Evolutionary conservation across 2,797 vertebrate species (phyloP), one percentile per base, ranked within the genome.

Genomic region (Corythornis leucogaster): DNA sequence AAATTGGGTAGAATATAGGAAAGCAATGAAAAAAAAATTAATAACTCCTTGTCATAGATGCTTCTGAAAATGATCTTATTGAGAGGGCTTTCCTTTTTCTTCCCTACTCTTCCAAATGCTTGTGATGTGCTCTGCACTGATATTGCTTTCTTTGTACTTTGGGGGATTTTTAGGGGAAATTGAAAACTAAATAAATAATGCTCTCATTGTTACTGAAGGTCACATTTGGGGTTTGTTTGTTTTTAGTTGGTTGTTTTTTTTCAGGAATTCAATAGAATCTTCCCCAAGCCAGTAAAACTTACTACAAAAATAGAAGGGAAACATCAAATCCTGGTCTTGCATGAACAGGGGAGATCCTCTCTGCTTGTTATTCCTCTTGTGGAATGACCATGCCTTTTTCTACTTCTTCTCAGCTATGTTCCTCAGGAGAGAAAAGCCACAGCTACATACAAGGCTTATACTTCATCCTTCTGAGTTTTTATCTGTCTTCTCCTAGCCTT

Each of bases 161-260:
- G 33, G 11, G 19, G 30, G 35, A 73, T 50, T 68, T 89, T 30
- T 26, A 35, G 25, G 24, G 17, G 16, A 66, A 88, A 79, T 12
- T 30, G 30, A 53, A 79, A 88, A 59, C 85, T 38, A 91, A 91
- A 87, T 81, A 79, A 88, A 92, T 85, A 74, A 57, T 50, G 30
- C 2, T 45, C 16, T 74, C 46, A 80, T 68, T 85, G 62, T 88
- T 76, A 43, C 43, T 80, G 70, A 63, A 67, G 43, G 67, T 89
- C 19, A 64, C 9, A 18, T 73, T 90, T 84, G 87, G 7, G 77
- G 45, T 50, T 83, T 79, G 19, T 82, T 90, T 8, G 73, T 40
- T 43, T 83, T 81, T 6, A 17, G 25, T 83, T 75, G 38, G 38
- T 40, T 40, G 38, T 3, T n/a, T 50, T 68, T 64, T 43, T n/a